Evolutionary conservation across 2,113 vertebrate genomes (phyloP).

Genomic region (Brachirus orientalis): DNA sequence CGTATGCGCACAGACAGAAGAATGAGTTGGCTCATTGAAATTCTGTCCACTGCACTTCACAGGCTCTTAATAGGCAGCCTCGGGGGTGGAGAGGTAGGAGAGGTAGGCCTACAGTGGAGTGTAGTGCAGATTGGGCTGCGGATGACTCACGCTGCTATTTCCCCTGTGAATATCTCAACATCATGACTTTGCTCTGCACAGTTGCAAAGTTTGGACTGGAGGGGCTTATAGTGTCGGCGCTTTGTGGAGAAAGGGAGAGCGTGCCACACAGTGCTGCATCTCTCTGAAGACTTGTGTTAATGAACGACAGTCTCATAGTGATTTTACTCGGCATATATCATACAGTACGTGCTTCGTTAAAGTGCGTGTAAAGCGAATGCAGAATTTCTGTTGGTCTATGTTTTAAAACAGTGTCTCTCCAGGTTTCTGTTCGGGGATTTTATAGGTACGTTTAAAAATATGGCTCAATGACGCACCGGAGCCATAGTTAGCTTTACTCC

Average conservation of each 20-base stretch:
- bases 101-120: conserved; percentile 62
- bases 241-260: conserved; percentile 27
- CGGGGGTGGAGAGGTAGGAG: conserved; percentile 61
- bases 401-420: too few relatives aligned
- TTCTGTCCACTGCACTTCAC: conserved; percentile 64
- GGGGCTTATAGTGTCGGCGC: conserved; percentile 6
- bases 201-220: conserved; percentile 56
- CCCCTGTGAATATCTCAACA: conserved; percentile 57
- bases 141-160: conserved; percentile 68
- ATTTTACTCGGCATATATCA: conserved; percentile 15
- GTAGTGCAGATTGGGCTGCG: conserved; percentile 53
- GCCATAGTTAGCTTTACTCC: too few relatives aligned
- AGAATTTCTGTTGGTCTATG: too few relatives aligned
- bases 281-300: conserved; percentile 8
- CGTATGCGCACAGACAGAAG: conserved; percentile 45
- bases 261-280: neutral
- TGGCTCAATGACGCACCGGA: too few relatives aligned
- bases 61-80: conserved; percentile 66
- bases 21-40: conserved; percentile 68
- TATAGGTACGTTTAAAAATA: too few relatives aligned
- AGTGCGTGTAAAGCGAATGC: too few relatives aligned
- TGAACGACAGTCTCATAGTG: neutral
- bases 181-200: conserved; percentile 60
- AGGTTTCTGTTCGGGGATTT: too few relatives aligned
- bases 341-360: conserved; percentile 1